phyloP scores from a whole-genome alignment of 2,113 vertebrate species.

The Saccopteryx leptura region DNA sequence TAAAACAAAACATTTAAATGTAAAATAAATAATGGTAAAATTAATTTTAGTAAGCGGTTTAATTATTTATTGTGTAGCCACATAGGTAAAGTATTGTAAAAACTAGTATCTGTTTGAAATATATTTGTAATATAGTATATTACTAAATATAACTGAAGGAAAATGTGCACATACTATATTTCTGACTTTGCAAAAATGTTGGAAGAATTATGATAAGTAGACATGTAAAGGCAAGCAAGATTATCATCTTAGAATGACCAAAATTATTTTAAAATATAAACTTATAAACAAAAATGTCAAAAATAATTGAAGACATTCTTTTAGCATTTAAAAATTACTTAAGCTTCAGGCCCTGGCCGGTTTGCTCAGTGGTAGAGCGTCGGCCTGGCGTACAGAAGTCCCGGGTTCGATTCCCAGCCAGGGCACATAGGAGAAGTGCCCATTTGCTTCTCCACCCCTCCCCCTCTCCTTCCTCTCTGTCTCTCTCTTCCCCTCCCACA shows the following conservation, averaged over 20 bases:
- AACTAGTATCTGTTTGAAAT: not conserved
- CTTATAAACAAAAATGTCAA: not conserved
- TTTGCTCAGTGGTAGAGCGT: too few relatives aligned
- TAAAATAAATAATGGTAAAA: not conserved
- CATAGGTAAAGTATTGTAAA: not conserved
- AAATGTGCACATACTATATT: not conserved
- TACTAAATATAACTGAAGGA: not conserved
- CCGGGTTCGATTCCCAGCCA: too few relatives aligned
- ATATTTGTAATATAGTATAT: not conserved
- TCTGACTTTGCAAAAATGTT: not conserved
- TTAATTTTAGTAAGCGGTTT: not conserved
- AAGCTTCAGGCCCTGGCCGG: not conserved
- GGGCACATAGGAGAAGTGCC: too few relatives aligned
- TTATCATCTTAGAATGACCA: not conserved
- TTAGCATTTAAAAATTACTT: not conserved
- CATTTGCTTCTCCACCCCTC: too few relatives aligned
- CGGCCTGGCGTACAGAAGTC: too few relatives aligned
- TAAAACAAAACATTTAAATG: conserved; percentile 6
- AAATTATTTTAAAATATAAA: not conserved
- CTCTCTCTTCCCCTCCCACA: too few relatives aligned
- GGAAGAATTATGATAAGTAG: not conserved
- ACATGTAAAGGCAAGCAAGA: not conserved
- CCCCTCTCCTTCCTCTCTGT: too few relatives aligned
- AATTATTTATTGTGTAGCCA: not conserved
- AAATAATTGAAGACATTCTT: not conserved